Percentiles rank a stretch among this genome's conserved stretches.
Conservation (phyloP, 2,113 vertebrate species). For the Chrysochloris asiatica region DNA sequence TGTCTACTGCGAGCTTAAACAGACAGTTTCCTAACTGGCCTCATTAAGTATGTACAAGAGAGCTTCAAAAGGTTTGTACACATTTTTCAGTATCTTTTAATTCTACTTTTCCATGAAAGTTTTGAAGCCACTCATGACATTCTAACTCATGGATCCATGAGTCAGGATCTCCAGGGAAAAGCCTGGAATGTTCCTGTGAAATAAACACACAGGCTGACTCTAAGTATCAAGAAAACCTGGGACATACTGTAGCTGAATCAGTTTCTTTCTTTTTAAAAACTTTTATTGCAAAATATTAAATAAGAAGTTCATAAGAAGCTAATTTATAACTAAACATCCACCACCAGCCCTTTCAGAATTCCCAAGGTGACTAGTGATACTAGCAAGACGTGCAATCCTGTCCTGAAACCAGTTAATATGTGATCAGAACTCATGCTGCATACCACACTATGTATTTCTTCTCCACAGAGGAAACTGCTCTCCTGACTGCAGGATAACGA, state of each 20-base stretch:
- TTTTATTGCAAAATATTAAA: not conserved
- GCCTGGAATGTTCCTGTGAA: not conserved
- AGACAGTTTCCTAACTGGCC: not conserved
- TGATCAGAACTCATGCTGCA: not conserved
- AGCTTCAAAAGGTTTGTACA: not conserved
- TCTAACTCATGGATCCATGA: not conserved
- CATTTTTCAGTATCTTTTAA: no score
- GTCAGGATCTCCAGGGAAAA: not conserved
- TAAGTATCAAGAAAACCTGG: not conserved
- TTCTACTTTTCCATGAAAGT: no score
- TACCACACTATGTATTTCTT: not conserved
- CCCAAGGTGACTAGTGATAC: not conserved
- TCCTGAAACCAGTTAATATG: not conserved
- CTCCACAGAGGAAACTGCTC: not conserved
- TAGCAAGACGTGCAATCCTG: not conserved
- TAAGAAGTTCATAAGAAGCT: constrained; percentile 4
- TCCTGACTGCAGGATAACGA: not conserved
- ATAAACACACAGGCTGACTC: not conserved
- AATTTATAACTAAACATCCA: not conserved
- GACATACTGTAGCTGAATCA: not conserved
- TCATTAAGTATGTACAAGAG: not conserved
- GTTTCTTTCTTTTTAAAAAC: not conserved
- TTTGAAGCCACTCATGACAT: not conserved
- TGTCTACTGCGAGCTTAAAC: not conserved
- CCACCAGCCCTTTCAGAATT: not conserved